phyloP scores from a whole-genome alignment of 1,140 invertebrate genomes.

The Cryptotermes secundus region DNA sequence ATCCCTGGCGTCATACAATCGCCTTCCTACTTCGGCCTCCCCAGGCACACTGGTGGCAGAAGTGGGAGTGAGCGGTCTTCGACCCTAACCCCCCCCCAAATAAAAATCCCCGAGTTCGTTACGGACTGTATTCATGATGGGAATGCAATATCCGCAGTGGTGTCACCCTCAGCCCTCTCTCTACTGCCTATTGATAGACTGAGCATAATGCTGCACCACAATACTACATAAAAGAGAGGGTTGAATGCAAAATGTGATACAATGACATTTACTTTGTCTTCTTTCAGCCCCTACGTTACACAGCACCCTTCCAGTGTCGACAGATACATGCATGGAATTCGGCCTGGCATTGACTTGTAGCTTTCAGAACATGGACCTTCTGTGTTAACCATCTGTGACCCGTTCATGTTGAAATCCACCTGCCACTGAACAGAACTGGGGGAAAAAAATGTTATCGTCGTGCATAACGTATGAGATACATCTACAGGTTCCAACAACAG shows the following conservation, averaged over 20 bases:
- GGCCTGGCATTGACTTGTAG: background rate
- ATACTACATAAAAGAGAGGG: background rate
- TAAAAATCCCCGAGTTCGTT: background rate
- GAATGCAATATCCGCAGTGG: background rate
- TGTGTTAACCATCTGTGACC: slow-evolving; percentile 18
- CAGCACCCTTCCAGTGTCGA: background rate
- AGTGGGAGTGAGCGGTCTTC: no score
- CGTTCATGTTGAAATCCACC: background rate
- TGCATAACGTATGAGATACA: no score
- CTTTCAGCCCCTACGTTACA: background rate
- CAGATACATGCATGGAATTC: background rate
- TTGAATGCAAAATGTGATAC: slow-evolving; percentile 14
- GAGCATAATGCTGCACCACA: background rate
- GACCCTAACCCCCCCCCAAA: no score
- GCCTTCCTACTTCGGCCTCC: background rate
- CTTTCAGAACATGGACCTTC: background rate
- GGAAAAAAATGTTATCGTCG: no score
- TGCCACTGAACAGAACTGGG: background rate
- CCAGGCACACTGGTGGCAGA: background rate
- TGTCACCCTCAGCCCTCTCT: background rate
- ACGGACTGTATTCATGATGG: background rate
- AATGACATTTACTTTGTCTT: slow-evolving; percentile 14
- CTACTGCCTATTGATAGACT: background rate
- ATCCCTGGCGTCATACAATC: background rate
- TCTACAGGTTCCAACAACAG: no score